Evolutionary conservation across 2,113 vertebrate genomes (phyloP).

Genomic region (Indicator maculatus): DNA sequence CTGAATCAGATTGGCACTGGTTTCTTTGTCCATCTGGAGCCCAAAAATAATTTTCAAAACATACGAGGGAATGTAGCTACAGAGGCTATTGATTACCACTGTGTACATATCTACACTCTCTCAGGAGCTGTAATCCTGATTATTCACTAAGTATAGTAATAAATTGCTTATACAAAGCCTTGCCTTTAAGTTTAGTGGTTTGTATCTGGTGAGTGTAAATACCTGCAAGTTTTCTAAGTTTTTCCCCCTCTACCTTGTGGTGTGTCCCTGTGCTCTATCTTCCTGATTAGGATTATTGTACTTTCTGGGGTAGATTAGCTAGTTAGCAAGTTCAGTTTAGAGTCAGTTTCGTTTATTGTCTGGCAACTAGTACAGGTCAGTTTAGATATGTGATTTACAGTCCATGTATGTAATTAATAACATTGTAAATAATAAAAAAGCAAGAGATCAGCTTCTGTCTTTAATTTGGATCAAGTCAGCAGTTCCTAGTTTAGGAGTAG

Average conservation of each 20-base stretch:
- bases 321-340: neutral
- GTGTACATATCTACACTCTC: neutral
- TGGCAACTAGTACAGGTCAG: neutral
- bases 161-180: neutral
- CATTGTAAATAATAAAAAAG: neutral
- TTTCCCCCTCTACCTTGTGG: neutral
- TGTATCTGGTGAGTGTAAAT: neutral
- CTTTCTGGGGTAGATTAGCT: neutral
- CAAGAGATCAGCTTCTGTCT: neutral
- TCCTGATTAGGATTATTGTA: neutral
- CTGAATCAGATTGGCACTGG: slow-evolving; percentile 8
- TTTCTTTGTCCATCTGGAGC: slow-evolving; percentile 27
- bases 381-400: neutral
- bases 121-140: neutral
- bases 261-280: neutral
- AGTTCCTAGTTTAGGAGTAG: neutral
- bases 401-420: neutral
- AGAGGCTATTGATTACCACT: neutral
- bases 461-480: neutral
- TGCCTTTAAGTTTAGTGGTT: neutral
- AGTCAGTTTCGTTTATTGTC: neutral
- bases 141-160: neutral
- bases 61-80: neutral
- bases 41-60: slow-evolving; percentile 31
- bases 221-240: neutral